A percentile compares a stretch with the other conserved stretches of the same genome.
phyloP scores from a whole-genome alignment of 2,888 invertebrate species.

The Agrotis puta region DNA sequence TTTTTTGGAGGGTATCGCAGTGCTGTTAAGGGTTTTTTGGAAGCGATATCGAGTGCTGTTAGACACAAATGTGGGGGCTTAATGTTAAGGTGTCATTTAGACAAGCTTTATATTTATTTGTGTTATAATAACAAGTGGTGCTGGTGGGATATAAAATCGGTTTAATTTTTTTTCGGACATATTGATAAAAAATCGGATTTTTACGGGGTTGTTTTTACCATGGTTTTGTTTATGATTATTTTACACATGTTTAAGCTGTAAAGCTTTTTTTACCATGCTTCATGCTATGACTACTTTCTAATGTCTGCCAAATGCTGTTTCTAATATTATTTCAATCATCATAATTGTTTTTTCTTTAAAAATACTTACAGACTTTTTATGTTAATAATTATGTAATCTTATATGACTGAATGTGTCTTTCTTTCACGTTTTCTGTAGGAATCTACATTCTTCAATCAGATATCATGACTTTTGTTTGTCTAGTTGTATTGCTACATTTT shows the following conservation, averaged over 20 bases:
- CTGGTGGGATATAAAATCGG: conserved; percentile 74
- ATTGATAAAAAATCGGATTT: conserved; percentile 40
- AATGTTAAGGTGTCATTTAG: conserved; percentile 59
- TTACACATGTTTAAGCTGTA: conserved; percentile 60
- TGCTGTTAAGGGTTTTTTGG: conserved; percentile 73
- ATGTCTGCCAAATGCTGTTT: conserved; percentile 21
- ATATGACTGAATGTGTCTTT: not conserved
- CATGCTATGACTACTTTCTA: conserved; percentile 65
- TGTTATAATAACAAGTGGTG: conserved; percentile 88
- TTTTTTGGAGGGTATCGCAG: conserved; percentile 68
- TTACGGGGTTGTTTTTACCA: conserved; percentile 26
- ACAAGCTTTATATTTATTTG: conserved; percentile 66
- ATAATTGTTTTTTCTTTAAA: not conserved
- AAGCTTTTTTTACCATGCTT: conserved; percentile 66
- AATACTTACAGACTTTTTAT: conserved; percentile 64
- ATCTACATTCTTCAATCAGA: too few relatives aligned
- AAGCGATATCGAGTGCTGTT: conserved; percentile 79
- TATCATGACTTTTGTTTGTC: too few relatives aligned
- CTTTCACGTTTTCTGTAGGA: too few relatives aligned
- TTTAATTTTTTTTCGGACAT: conserved; percentile 49
- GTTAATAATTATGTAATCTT: not conserved
- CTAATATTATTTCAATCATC: not conserved
- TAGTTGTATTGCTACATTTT: too few relatives aligned
- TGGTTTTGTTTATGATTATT: conserved; percentile 40
- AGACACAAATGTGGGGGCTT: conserved; percentile 76